phyloP scores from a whole-genome alignment of 2,888 invertebrate species.

The Hanleya hanleyi region DNA sequence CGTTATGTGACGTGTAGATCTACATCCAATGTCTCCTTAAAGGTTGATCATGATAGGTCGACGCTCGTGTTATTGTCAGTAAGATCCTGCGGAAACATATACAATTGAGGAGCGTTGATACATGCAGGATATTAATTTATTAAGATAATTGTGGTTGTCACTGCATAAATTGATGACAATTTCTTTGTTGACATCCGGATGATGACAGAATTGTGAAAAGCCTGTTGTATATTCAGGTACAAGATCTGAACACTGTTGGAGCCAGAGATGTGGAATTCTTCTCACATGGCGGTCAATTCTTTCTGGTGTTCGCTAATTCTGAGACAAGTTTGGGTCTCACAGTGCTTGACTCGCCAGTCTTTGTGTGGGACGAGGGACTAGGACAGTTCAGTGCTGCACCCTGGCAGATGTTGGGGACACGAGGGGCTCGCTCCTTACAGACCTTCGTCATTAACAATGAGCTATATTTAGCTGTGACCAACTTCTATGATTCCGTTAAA shows the following conservation, averaged over 20 bases:
- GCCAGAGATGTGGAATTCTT: constrained; percentile 61
- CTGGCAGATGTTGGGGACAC: constrained; percentile 52
- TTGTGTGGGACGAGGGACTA: constrained; percentile 56
- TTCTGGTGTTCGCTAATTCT: constrained; percentile 61
- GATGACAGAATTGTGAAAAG: too few species aligned
- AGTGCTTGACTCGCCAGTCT: constrained; percentile 53
- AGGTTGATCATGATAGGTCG: too few species aligned
- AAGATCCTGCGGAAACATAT: too few species aligned
- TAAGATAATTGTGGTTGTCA: too few species aligned
- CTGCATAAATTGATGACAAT: too few species aligned
- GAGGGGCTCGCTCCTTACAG: constrained; percentile 55
- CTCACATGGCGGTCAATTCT: constrained; percentile 43
- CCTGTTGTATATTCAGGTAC: too few species aligned
- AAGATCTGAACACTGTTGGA: constrained; percentile 59
- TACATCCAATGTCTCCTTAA: too few species aligned
- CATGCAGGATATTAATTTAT: too few species aligned
- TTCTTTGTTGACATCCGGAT: too few species aligned
- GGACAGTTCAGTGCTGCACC: constrained; percentile 49
- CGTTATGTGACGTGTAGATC: too few species aligned
- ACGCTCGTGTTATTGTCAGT: too few species aligned
- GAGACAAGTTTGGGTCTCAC: constrained; percentile 57
- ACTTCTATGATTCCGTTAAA: constrained; percentile 51
- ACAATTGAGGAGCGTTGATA: too few species aligned
- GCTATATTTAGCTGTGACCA: constrained; percentile 61
- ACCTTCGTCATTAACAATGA: constrained; percentile 51